These are phyloP conservation scores for Zapus hudsonius DNA, from an alignment of 2,113 vertebrate genomes.

Conservation along the genomic window DNA sequence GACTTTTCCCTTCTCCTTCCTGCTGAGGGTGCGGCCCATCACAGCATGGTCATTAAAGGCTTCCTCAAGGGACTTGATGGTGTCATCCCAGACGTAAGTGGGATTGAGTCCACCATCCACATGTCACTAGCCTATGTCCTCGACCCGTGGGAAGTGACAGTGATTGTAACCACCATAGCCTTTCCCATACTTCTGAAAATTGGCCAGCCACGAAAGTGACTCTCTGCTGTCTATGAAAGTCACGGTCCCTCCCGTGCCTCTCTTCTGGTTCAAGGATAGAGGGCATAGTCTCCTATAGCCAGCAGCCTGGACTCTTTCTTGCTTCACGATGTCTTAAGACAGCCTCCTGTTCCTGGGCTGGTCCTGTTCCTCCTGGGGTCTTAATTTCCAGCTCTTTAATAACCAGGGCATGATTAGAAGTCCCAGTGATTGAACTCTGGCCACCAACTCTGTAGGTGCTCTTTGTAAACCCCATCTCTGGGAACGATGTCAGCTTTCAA, in stretches of 20 bases:
- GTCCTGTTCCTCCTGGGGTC: not conserved
- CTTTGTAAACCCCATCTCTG: not conserved
- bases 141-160: not conserved
- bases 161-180: rapidly evolving
- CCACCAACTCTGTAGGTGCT: rapidly evolving
- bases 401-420: not conserved
- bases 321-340: rapidly evolving
- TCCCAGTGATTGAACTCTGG: rapidly evolving
- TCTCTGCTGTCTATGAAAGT: not conserved
- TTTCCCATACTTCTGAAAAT: not conserved
- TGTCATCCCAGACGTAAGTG: not conserved
- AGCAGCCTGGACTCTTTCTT: not conserved
- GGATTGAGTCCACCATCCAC: not conserved
- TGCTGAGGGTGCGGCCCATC: rapidly evolving
- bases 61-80: rapidly evolving
- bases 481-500: rapidly evolving
- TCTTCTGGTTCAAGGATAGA: not conserved
- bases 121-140: rapidly evolving
- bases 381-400: not conserved
- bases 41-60: no score
- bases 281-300: rapidly evolving
- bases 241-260: rapidly evolving
- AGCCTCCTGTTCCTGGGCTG: rapidly evolving
- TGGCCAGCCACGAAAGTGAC: no score
- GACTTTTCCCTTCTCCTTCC: rapidly evolving